phyloP scores from a whole-genome alignment of 2,888 invertebrate species.

The Rhagium mordax region DNA sequence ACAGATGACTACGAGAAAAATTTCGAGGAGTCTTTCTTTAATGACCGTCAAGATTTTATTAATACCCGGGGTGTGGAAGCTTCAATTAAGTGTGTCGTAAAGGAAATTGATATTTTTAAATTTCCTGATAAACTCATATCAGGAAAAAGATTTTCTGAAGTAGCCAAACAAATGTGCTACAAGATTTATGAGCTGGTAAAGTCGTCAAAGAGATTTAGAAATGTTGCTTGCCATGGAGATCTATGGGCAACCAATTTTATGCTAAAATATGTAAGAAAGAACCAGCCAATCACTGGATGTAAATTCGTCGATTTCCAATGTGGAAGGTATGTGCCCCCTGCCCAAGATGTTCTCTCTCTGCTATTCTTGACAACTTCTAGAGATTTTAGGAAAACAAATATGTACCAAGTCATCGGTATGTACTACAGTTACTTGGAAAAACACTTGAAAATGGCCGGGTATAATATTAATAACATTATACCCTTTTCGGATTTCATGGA shows the following conservation, averaged over 20 bases:
- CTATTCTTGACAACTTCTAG: constrained; percentile 61
- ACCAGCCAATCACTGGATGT: constrained; percentile 54
- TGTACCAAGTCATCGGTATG: constrained; percentile 60
- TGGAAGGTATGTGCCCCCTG: constrained; percentile 75
- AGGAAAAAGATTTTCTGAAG: constrained; percentile 55
- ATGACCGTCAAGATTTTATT: constrained; percentile 51
- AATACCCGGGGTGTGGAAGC: constrained; percentile 56
- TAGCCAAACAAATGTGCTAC: constrained; percentile 49
- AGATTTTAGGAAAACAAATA: constrained; percentile 56
- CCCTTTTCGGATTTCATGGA: constrained; percentile 60
- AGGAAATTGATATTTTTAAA: constrained; percentile 58
- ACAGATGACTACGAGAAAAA: constrained; percentile 49
- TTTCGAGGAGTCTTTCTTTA: constrained; percentile 56
- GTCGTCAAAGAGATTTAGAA: constrained; percentile 67
- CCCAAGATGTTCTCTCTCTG: constrained; percentile 75
- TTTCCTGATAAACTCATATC: constrained; percentile 55
- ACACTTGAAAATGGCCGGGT: constrained; percentile 53
- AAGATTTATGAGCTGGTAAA: constrained; percentile 60
- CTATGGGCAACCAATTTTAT: constrained; percentile 76
- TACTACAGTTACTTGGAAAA: constrained; percentile 64
- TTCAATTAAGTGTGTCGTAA: constrained; percentile 58
- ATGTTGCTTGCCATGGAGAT: constrained; percentile 76
- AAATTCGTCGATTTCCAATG: constrained; percentile 68
- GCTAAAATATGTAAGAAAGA: constrained; percentile 56
- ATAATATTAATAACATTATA: constrained; percentile 55